Base-by-base conservation (phyloP, 2,888 invertebrate species). In the Amiota mariae region DNA sequence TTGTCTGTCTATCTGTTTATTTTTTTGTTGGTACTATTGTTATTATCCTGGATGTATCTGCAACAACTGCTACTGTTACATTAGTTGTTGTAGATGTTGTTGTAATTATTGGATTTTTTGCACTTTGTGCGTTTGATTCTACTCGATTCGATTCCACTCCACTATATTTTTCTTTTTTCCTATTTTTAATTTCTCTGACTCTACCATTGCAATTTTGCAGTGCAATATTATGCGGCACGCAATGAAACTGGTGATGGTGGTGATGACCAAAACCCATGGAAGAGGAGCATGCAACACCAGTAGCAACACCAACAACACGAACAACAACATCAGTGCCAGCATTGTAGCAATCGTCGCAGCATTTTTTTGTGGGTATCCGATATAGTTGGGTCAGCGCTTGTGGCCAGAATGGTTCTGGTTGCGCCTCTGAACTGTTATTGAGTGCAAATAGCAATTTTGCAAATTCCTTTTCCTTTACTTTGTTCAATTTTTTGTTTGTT, bases 331-430 rank as follows among this genome's bases (percentile, higher is more conserved):
- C 8, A 49, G 13, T 24, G 61, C 46, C 57, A 49, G 61, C 20
- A 46, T 46, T 51, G 12, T 36, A 54, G 61, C 49, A 61, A 68
- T 47, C 48, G 72, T 66, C 24, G 20, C 48, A 56, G 36, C 77
- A 80, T 82, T 83, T 80, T 83, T 88, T 87, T 87, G 87, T 80
- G 87, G 88, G 86, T 87, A 86, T 88, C 88, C 88, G 85, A 88
- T 83, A 83, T 83, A 85, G 80, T 81, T 82, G 82, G 82, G 82
- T 82, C 81, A 82, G 79, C 78, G 81, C 80, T 82, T 82, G 82
- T 82, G 82, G 82, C 81, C 82, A 88, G 85, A 88, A 88, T 85
- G 88, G 87, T 88, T 88, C 87, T 88, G 87, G 87, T 86, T 87
- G 87, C 85, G 84, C 82, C 81, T 73, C 78, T 79, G 78, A 82